Evolutionary conservation across 92 coral and sea anemone genomes (phyloP), one percentile per base, ranked within the genome.

Genomic region (Pocillopora meandrina): DNA sequence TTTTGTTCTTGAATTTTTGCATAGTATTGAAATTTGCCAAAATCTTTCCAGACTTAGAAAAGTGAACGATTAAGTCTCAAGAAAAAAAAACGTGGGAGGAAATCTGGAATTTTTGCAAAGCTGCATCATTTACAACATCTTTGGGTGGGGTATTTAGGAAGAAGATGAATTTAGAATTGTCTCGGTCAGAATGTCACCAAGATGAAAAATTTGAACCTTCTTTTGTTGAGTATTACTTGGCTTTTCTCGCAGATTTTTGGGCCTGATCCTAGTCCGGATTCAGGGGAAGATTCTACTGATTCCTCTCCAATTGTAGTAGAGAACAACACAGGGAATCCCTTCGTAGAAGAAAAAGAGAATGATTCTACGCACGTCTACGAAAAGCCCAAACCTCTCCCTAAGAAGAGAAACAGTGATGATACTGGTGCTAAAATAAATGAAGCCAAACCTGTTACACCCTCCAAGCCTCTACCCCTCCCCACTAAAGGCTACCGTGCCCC

Each of bases 331-430:
- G 73, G 73, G 31, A 81, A 81, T 70, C 85, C 85, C 1, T 81
- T 81, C 77, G 5, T 81, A 33, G 85, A 81, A 13, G 85, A 81
- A 57, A 36, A 64, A 49, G 85, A 81, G 1, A 42, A 35, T 56
- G 13, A 68, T 10, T 17, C 70, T 6, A 33, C 33, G 9, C 10
- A 64, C 47, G 17, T 59, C 62, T 59, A 71, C 12, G 84, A 64
- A n/a, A 90, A 82, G 75, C 90, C 93, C 8, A 75, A 61, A 12
- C 93, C 90, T 12, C 90, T 81, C 1, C 93, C 93, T 66, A 90
- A 90, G 87, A 90, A 86, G 74, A 81, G 87, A n/a, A 65, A 79
- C 79, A 90, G 84, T 36, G 87, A 84, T 12, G 88, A 84, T 5
- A 23, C 61, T 7, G 36, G 36, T 12, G 6, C 75, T 12, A 69